These are phyloP conservation scores for Limenitis camilla DNA, from an alignment of 2,888 invertebrate species.

Conservation along the genomic window DNA sequence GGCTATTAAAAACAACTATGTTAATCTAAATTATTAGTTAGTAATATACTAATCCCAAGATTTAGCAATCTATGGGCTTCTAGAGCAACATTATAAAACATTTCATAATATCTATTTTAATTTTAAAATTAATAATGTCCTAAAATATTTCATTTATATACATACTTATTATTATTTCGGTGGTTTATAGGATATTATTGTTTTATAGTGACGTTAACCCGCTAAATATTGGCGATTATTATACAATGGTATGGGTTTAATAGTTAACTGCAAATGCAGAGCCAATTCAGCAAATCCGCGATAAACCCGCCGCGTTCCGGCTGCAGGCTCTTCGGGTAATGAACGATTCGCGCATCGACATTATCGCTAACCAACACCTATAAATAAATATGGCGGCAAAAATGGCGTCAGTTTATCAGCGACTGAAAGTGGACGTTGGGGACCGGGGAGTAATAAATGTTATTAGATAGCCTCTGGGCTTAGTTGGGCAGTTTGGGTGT, in stretches of 20 bases:
- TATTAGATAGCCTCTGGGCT: constrained; percentile 74
- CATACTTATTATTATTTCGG: too few relatives aligned
- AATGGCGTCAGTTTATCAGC: constrained; percentile 73
- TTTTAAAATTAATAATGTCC: not conserved
- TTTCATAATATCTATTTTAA: not conserved
- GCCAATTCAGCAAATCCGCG: constrained; percentile 31
- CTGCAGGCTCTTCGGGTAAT: constrained; percentile 37
- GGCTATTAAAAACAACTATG: too few relatives aligned
- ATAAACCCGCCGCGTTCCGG: constrained; percentile 31
- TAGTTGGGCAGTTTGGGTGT: constrained; percentile 44
- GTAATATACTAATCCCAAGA: too few relatives aligned
- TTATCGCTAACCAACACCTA: constrained; percentile 63
- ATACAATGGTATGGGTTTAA: constrained; percentile 14
- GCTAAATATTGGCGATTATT: constrained; percentile 10
- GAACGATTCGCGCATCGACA: constrained; percentile 55
- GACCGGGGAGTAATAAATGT: constrained; percentile 72
- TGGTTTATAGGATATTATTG: too few relatives aligned
- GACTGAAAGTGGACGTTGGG: constrained; percentile 71
- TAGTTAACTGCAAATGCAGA: constrained; percentile 19
- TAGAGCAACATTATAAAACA: too few relatives aligned
- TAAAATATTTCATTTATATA: too few relatives aligned
- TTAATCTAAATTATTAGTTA: too few relatives aligned
- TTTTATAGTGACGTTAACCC: not conserved
- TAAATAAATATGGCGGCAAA: constrained; percentile 75
- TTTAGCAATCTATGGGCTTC: too few relatives aligned